These are phyloP conservation scores for Bhutanitis thaidina DNA, from an alignment of 2,888 invertebrate species.

Conservation along the genomic window DNA sequence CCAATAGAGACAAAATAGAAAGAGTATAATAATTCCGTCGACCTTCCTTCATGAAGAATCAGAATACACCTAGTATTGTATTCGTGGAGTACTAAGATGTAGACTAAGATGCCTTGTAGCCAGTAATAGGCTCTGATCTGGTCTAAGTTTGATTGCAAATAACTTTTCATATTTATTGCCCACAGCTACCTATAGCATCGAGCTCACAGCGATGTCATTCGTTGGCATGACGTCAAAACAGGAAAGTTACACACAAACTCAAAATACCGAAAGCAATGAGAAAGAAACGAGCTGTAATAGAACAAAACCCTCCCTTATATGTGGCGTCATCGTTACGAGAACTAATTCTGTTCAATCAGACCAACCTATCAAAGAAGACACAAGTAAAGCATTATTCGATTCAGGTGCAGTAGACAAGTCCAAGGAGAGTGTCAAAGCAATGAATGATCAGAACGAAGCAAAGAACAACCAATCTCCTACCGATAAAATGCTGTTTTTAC, in stretches of 20 bases:
- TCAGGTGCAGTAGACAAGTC: conserved; percentile 52
- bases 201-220: conserved; percentile 71
- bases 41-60: too few relatives aligned
- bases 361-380: conserved; percentile 60
- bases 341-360: conserved; percentile 43
- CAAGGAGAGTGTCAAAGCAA: conserved; percentile 81
- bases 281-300: conserved; percentile 53
- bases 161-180: conserved; percentile 18
- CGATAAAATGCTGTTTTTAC: conserved; percentile 78
- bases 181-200: conserved; percentile 63
- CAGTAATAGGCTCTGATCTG: too few relatives aligned
- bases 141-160: too few relatives aligned
- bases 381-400: conserved; percentile 65
- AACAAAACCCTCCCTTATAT: conserved; percentile 63
- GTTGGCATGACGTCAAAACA: conserved; percentile 63
- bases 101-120: too few relatives aligned
- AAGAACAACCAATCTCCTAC: conserved; percentile 65
- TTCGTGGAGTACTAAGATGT: too few relatives aligned
- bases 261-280: conserved; percentile 51
- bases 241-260: conserved; percentile 54
- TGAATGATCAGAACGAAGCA: conserved; percentile 88
- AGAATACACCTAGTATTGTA: too few relatives aligned
- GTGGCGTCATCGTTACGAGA: conserved; percentile 61
- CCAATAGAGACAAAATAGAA: too few relatives aligned
- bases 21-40: too few relatives aligned